Conservation (phyloP, 2,797 vertebrate species). For the Danionella dracula region DNA sequence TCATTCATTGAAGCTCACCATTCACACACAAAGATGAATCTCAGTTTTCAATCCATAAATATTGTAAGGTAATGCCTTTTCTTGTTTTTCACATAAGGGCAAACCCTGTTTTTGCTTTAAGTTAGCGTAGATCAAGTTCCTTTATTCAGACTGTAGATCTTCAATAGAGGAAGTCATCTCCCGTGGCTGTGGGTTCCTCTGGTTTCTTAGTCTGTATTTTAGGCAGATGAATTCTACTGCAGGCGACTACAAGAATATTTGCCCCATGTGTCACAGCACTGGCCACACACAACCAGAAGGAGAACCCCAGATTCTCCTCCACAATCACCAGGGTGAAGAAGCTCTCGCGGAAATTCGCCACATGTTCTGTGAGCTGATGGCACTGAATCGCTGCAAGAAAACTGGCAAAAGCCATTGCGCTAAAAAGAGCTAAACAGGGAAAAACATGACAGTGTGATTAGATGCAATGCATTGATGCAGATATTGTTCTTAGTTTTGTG, state of each 20-base stretch:
- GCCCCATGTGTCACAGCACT: slow-evolving; percentile 76
- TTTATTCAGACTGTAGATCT: too few relatives aligned
- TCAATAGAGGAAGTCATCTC: slow-evolving; percentile 89
- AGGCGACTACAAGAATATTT: slow-evolving; percentile 80
- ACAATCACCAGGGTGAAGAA: slow-evolving; percentile 81
- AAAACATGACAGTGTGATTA: too few relatives aligned
- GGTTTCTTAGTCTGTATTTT: slow-evolving; percentile 83
- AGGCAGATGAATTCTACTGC: slow-evolving; percentile 82
- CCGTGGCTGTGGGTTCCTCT: slow-evolving; percentile 82
- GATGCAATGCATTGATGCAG: neutral
- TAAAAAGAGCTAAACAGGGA: slow-evolving; percentile 30
- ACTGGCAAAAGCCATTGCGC: slow-evolving; percentile 31
- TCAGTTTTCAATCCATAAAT: too few relatives aligned
- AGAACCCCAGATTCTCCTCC: slow-evolving; percentile 80
- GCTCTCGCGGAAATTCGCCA: slow-evolving; percentile 86
- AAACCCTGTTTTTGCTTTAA: too few relatives aligned
- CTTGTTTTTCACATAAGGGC: too few relatives aligned
- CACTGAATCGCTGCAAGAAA: slow-evolving; percentile 40
- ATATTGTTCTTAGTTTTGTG: neutral
- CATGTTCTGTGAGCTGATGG: slow-evolving; percentile 72
- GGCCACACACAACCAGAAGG: slow-evolving; percentile 89
- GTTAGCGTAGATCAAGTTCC: too few relatives aligned
- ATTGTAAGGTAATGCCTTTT: too few relatives aligned
- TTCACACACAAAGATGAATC: too few relatives aligned
- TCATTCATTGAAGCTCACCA: too few relatives aligned